Evolutionary conservation across 2,888 invertebrate genomes (phyloP).

Genomic region (Drosophila ochracea): DNA sequence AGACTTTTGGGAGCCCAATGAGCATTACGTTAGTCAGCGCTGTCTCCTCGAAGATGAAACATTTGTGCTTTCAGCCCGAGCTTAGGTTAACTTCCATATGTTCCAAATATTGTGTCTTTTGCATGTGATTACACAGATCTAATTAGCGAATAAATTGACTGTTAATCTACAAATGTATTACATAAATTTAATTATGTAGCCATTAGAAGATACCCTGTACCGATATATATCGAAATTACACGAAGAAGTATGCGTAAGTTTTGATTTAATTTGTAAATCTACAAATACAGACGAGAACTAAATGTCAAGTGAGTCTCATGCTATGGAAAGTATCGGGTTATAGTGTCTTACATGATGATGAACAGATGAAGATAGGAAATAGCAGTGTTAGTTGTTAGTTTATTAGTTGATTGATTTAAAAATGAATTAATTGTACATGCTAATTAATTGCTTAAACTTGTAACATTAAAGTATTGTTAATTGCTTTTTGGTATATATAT

Average conservation of each 20-base stretch:
- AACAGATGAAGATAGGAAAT: not conserved
- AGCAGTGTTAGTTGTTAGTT: constrained; percentile 56
- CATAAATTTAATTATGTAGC: not conserved
- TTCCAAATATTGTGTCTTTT: constrained; percentile 54
- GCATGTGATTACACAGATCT: constrained; percentile 51
- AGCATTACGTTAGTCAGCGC: constrained; percentile 82
- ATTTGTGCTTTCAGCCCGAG: constrained; percentile 74
- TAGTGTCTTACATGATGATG: constrained; percentile 1
- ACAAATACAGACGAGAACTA: constrained; percentile 3
- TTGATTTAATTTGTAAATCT: not conserved
- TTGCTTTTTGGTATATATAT: constrained; percentile 70
- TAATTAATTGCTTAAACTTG: constrained; percentile 74
- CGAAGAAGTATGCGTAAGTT: not conserved
- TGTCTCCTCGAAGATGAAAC: constrained; percentile 84
- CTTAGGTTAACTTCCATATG: constrained; percentile 49
- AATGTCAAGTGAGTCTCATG: not conserved
- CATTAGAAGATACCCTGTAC: not conserved
- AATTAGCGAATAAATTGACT: constrained; percentile 52
- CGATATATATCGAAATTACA: not conserved
- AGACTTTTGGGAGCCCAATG: constrained; percentile 84
- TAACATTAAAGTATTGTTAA: constrained; percentile 71
- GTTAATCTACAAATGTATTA: constrained; percentile 28
- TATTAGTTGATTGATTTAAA: constrained; percentile 69
- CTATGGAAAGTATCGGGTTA: not conserved
- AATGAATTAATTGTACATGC: constrained; percentile 61